phyloP scores from a whole-genome alignment of 2,888 invertebrate genomes.

The Caradrina clavipalpis region DNA sequence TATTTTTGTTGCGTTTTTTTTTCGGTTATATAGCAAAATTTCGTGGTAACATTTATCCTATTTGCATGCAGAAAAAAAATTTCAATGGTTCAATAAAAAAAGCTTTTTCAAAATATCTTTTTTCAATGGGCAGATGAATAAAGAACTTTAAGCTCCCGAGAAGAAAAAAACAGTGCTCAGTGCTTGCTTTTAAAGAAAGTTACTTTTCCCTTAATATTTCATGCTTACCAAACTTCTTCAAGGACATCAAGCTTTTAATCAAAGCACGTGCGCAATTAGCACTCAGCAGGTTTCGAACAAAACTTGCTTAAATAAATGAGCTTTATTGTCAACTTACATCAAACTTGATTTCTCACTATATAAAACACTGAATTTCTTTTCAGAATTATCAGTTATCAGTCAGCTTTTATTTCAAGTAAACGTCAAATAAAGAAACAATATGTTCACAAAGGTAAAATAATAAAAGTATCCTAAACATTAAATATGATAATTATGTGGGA shows the following conservation, averaged over 20 bases:
- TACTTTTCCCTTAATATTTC: background rate
- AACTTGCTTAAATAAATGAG: constrained; percentile 9
- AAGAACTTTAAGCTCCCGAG: no score
- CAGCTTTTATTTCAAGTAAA: constrained; percentile 15
- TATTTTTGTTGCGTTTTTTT: no score
- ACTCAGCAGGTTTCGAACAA: background rate
- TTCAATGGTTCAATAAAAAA: no score
- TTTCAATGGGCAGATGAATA: no score
- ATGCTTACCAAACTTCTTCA: constrained; percentile 19
- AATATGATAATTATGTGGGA: background rate
- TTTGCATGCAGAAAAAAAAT: no score
- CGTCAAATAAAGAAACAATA: constrained; percentile 12
- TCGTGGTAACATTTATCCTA: no score
- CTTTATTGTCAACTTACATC: background rate
- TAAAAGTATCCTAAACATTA: background rate
- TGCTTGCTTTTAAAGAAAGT: background rate
- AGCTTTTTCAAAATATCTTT: no score
- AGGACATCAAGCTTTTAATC: constrained; percentile 27
- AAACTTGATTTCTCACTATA: constrained; percentile 40
- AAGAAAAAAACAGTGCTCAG: no score
- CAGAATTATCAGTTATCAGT: constrained; percentile 23
- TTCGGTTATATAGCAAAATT: no score
- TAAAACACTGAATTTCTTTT: constrained; percentile 18
- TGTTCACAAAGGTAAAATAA: constrained; percentile 40
- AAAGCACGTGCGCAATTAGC: constrained; percentile 4